phyloP scores from a whole-genome alignment of 2,797 vertebrate genomes.

The Xenopus petersii region DNA sequence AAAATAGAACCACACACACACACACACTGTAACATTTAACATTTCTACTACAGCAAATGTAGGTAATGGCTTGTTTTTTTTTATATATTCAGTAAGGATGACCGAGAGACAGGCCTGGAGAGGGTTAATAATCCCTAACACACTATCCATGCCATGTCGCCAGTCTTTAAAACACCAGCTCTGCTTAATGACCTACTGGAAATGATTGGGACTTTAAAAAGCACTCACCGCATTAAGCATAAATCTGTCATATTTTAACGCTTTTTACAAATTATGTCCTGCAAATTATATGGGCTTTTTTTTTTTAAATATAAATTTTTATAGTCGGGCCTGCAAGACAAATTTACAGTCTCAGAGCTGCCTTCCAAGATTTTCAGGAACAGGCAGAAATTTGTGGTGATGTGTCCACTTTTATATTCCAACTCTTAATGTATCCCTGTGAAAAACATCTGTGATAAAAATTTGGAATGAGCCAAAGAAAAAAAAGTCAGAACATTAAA shows the following conservation, averaged over 20 bases:
- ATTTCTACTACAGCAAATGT: not conserved
- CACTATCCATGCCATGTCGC: not conserved
- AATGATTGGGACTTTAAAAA: conserved; percentile 36
- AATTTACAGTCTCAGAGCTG: not conserved
- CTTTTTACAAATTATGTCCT: conserved; percentile 17
- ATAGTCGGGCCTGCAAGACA: not conserved
- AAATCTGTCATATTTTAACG: conserved; percentile 39
- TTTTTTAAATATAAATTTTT: conserved; percentile 8
- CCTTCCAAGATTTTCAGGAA: conserved; percentile 6
- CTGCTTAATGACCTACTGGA: conserved; percentile 33
- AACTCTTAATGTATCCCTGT: not conserved
- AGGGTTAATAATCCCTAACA: conserved; percentile 5
- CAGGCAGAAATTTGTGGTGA: not conserved
- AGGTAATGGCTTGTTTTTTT: not conserved
- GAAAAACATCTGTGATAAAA: not conserved
- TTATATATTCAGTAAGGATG: not conserved
- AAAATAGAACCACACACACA: not conserved
- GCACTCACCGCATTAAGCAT: conserved; percentile 29
- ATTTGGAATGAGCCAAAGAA: not conserved
- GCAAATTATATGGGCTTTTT: conserved; percentile 23
- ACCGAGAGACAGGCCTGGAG: not conserved
- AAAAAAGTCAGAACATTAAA: not conserved
- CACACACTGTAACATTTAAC: no score
- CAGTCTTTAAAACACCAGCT: conserved; percentile 4
- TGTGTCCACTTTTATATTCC: conserved; percentile 3